phyloP scores from a whole-genome alignment of 2,888 invertebrate genomes.

The Pteria penguin region DNA sequence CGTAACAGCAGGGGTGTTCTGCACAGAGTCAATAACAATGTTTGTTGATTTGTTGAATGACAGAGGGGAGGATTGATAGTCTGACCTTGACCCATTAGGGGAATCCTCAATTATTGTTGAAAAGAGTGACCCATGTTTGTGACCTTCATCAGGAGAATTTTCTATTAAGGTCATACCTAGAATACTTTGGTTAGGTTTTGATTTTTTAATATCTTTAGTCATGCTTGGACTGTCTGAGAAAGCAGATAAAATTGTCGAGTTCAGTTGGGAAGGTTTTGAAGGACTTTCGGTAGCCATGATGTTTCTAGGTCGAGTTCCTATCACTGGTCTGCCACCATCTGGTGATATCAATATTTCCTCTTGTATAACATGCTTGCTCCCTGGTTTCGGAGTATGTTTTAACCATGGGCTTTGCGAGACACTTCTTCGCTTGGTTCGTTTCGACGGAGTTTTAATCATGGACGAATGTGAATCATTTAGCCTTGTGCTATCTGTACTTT shows the following conservation, averaged over 20 bases:
- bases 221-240: slow-evolving; percentile 35
- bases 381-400: slow-evolving; percentile 24
- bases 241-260: slow-evolving; percentile 42
- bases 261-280: slow-evolving; percentile 17
- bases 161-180: slow-evolving; percentile 31
- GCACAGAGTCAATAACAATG: slow-evolving; percentile 32
- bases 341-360: slow-evolving; percentile 64
- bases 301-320: slow-evolving; percentile 35
- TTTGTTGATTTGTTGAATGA: not conserved
- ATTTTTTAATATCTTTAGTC: not conserved
- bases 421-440: slow-evolving; percentile 29
- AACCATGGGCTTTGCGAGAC: slow-evolving; percentile 42
- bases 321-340: slow-evolving; percentile 57
- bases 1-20: slow-evolving; percentile 34
- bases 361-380: slow-evolving; percentile 38
- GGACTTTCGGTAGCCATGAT: not conserved
- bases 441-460: slow-evolving; percentile 19
- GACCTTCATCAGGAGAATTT: slow-evolving; percentile 39
- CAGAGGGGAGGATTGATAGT: not conserved
- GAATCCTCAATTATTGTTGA: slow-evolving; percentile 40
- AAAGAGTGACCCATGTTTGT: not conserved
- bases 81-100: not conserved
- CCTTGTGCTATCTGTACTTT: not conserved
- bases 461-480: not conserved
- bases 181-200: not conserved